Percentiles rank a stretch among this genome's conserved stretches.
phyloP scores from a whole-genome alignment of 1,140 invertebrate genomes.

The Fopius arisanus region DNA sequence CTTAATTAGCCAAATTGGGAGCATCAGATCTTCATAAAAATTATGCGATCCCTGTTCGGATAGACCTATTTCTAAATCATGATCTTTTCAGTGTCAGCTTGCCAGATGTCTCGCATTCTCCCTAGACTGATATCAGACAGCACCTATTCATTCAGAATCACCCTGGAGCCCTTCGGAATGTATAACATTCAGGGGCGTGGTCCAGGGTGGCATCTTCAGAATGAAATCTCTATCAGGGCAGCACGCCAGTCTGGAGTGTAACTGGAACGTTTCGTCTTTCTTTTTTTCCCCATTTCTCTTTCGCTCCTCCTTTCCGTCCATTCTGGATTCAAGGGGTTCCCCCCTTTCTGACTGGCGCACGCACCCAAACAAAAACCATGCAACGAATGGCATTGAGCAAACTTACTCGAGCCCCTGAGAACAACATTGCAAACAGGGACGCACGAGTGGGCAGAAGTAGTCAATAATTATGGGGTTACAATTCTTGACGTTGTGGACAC shows the following conservation, averaged over 20 bases:
- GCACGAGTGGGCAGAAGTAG: conserved; percentile 48
- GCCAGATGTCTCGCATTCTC: background rate
- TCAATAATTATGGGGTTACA: conserved; percentile 19
- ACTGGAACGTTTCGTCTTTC: conserved; percentile 39
- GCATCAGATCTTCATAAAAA: background rate
- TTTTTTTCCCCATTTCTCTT: conserved; percentile 29
- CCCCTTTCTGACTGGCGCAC: conserved; percentile 29
- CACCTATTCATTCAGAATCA: background rate
- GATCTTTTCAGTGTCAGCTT: background rate
- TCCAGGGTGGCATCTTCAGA: conserved; percentile 62
- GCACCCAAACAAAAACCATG: background rate
- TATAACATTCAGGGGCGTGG: conserved; percentile 55
- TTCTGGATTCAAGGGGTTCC: conserved; percentile 29
- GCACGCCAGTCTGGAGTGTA: conserved; percentile 48
- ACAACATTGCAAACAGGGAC: conserved; percentile 60
- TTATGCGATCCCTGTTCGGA: background rate
- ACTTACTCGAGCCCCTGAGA: conserved; percentile 52
- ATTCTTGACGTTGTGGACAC: conserved; percentile 29
- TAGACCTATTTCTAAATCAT: background rate
- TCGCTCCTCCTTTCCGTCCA: conserved; percentile 37
- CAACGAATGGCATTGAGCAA: background rate
- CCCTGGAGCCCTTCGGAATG: conserved; percentile 25
- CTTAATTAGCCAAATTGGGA: background rate
- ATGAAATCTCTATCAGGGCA: conserved; percentile 59
- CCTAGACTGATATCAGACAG: background rate